A percentile compares a stretch with the other conserved stretches of the same genome.
Conservation (phyloP, 2,888 invertebrate genomes). For the Cheiracanthium punctorium region DNA sequence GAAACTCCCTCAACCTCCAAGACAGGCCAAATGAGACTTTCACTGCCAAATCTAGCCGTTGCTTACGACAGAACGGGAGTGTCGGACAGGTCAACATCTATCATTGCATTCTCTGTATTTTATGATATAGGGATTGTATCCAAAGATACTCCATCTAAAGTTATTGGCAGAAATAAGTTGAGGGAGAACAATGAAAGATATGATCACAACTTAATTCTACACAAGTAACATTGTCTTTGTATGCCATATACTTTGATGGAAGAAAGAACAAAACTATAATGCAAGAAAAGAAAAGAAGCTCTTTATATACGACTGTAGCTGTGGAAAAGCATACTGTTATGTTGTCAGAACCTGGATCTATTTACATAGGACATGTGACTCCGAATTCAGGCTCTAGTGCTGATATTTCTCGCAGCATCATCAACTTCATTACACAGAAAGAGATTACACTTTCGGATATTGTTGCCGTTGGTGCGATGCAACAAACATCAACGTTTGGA, state of each 20-base stretch:
- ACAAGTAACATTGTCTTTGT: slow-evolving; percentile 11
- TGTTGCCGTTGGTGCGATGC: too few species aligned
- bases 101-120: slow-evolving; percentile 10
- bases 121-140: slow-evolving; percentile 10
- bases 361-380: slow-evolving; percentile 5
- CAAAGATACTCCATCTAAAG: slow-evolving; percentile 15
- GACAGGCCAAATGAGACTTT: slow-evolving; percentile 21
- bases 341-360: slow-evolving; percentile 13
- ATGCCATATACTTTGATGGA: slow-evolving; percentile 7
- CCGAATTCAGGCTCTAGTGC: not conserved
- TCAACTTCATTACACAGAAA: too few species aligned
- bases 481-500: too few species aligned
- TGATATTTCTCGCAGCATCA: too few species aligned
- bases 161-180: slow-evolving; percentile 18
- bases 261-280: slow-evolving; percentile 19
- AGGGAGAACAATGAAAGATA: slow-evolving; percentile 12
- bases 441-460: too few species aligned
- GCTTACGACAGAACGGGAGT: not conserved
- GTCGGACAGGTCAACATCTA: slow-evolving; percentile 9
- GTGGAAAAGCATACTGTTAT: slow-evolving; percentile 7
- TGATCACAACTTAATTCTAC: not conserved
- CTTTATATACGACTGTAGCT: too few species aligned
- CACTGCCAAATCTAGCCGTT: slow-evolving; percentile 17
- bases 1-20: slow-evolving; percentile 12
- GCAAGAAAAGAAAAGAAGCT: too few species aligned